These are phyloP conservation scores for Actias luna DNA, from an alignment of 2,888 invertebrate genomes.

Conservation along the genomic window DNA sequence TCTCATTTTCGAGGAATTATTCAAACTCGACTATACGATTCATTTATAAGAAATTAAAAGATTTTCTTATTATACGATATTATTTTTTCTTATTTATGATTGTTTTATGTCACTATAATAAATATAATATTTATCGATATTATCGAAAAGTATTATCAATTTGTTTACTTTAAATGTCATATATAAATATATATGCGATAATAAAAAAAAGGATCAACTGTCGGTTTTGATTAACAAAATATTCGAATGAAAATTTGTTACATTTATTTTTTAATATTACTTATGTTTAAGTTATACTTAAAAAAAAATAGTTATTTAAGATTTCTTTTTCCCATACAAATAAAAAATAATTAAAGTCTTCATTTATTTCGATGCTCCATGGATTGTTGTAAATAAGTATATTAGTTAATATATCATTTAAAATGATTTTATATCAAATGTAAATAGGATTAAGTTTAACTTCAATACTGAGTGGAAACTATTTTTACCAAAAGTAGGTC, in stretches of 20 bases:
- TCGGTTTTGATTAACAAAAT: not conserved
- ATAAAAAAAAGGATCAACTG: not conserved
- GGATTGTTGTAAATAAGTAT: slow-evolving; percentile 2
- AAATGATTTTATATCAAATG: slow-evolving; percentile 9
- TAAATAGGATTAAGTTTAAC: slow-evolving; percentile 1
- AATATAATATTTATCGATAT: not conserved
- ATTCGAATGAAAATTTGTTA: not conserved
- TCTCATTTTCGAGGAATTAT: not conserved
- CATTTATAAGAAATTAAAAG: not conserved
- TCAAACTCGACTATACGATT: not conserved
- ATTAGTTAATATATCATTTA: slow-evolving; percentile 17
- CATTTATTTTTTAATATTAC: too few species aligned
- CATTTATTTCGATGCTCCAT: not conserved
- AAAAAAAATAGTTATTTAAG: not conserved
- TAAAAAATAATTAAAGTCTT: not conserved
- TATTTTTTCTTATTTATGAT: not conserved
- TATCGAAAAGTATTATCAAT: too few species aligned
- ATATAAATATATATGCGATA: not conserved
- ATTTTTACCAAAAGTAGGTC: slow-evolving; percentile 55
- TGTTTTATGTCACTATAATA: too few species aligned
- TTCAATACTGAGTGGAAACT: slow-evolving; percentile 19
- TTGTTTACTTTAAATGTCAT: not conserved
- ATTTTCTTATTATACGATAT: not conserved
- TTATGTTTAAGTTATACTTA: not conserved
- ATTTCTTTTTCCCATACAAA: not conserved